These are phyloP conservation scores for Heliconius ismenius DNA, from an alignment of 2,888 invertebrate species.

Conservation along the genomic window DNA sequence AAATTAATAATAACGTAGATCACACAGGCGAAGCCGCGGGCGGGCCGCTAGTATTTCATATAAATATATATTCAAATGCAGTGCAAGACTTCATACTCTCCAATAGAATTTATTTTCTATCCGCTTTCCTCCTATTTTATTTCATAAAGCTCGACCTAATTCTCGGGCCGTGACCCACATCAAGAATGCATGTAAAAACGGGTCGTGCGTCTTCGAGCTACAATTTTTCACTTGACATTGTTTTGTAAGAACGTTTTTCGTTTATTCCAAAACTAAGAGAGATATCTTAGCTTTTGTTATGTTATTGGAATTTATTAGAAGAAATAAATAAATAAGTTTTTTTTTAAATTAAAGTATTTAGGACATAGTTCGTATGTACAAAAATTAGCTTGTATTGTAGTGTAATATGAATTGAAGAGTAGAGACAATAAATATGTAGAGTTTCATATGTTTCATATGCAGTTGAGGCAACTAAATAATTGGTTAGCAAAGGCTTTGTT, in stretches of 20 bases:
- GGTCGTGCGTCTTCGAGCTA: slow-evolving; percentile 29
- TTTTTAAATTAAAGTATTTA: no score
- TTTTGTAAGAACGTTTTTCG: slow-evolving; percentile 30
- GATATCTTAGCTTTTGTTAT: neutral
- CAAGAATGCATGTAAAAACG: slow-evolving; percentile 50
- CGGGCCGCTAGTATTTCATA: neutral
- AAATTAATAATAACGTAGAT: no score
- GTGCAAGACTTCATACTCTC: slow-evolving; percentile 25
- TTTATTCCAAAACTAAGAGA: slow-evolving; percentile 9
- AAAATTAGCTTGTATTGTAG: no score
- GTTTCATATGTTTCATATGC: no score
- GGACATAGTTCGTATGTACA: no score
- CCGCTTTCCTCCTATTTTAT: slow-evolving; percentile 40
- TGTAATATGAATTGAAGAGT: no score
- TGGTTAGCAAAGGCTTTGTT: no score
- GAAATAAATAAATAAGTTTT: neutral
- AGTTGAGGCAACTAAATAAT: no score
- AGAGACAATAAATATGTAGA: no score
- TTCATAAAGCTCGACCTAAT: slow-evolving; percentile 50
- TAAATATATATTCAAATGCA: neutral
- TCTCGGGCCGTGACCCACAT: slow-evolving; percentile 62
- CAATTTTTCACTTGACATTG: slow-evolving; percentile 39
- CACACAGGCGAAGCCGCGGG: no score
- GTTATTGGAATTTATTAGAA: neutral
- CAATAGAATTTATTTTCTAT: slow-evolving; percentile 38